These are phyloP conservation scores for Lymantria dispar DNA, from an alignment of 2,888 invertebrate genomes.

Conservation along the genomic window DNA sequence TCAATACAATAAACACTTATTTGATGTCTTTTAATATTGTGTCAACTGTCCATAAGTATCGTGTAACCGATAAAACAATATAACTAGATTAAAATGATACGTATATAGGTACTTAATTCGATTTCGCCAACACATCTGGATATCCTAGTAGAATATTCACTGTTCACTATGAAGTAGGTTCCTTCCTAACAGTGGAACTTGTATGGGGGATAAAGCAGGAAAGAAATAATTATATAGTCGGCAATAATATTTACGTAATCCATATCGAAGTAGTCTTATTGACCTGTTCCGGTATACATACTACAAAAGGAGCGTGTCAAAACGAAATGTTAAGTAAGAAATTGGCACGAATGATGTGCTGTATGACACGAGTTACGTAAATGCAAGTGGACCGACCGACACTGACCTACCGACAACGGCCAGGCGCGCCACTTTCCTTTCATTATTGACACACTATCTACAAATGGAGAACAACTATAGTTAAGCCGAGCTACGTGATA, in stretches of 20 bases:
- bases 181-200: background rate
- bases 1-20: too few relatives aligned
- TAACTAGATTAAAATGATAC: too few relatives aligned
- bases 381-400: slow-evolving; percentile 62
- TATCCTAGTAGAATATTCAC: too few relatives aligned
- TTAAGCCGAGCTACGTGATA: slow-evolving; percentile 48
- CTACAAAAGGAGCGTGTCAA: slow-evolving; percentile 6
- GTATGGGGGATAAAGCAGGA: background rate
- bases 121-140: too few relatives aligned
- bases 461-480: slow-evolving; percentile 57
- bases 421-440: slow-evolving; percentile 76
- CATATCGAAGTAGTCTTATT: background rate
- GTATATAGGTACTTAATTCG: too few relatives aligned
- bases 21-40: too few relatives aligned
- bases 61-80: too few relatives aligned
- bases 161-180: too few relatives aligned
- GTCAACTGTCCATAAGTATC: too few relatives aligned
- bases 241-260: background rate
- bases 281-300: background rate
- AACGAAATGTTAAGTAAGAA: slow-evolving; percentile 44
- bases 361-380: slow-evolving; percentile 73
- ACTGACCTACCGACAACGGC: slow-evolving; percentile 73
- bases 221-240: background rate
- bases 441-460: slow-evolving; percentile 78
- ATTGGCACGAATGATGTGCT: slow-evolving; percentile 61